Conservation (phyloP, 2,888 invertebrate genomes). For the Tuta absoluta region DNA sequence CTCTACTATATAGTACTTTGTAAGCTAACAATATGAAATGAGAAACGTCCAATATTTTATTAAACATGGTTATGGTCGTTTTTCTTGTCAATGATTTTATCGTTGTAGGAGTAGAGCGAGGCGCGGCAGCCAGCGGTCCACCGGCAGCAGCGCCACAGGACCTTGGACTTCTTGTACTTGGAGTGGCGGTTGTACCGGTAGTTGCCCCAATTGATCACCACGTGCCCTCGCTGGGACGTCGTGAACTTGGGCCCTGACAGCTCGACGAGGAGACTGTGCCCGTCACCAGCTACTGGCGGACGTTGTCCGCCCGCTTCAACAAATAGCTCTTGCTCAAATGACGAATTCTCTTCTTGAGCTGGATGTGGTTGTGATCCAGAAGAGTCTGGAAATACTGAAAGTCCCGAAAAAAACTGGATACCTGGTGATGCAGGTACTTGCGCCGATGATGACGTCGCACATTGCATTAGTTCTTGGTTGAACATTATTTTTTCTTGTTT, state of each 20-base stretch:
- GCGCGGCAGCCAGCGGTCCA: conserved; percentile 43
- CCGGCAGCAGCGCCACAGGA: conserved; percentile 44
- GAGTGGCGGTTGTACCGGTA: conserved; percentile 33
- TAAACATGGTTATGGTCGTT: conserved; percentile 25
- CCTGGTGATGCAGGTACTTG: neutral
- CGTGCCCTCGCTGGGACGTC: conserved; percentile 33
- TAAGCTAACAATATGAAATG: neutral
- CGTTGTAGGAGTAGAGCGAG: conserved; percentile 39
- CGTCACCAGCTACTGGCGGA: neutral
- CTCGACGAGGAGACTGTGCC: neutral
- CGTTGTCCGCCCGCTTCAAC: neutral
- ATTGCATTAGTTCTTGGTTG: neutral
- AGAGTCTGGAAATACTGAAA: no score
- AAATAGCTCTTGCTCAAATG: neutral
- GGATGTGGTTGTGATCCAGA: neutral
- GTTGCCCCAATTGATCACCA: conserved; percentile 33
- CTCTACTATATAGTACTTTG: no score
- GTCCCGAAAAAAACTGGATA: neutral
- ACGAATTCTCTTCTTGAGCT: neutral
- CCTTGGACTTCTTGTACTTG: conserved; percentile 28
- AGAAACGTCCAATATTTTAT: neutral
- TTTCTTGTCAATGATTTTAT: conserved; percentile 32
- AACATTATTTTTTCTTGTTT: neutral
- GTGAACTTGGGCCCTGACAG: conserved; percentile 27
- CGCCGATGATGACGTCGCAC: neutral